Evolutionary conservation across 2,113 vertebrate genomes (phyloP), one percentile per base, ranked within the genome.

Genomic region (Microcebus ravelobensis): DNA sequence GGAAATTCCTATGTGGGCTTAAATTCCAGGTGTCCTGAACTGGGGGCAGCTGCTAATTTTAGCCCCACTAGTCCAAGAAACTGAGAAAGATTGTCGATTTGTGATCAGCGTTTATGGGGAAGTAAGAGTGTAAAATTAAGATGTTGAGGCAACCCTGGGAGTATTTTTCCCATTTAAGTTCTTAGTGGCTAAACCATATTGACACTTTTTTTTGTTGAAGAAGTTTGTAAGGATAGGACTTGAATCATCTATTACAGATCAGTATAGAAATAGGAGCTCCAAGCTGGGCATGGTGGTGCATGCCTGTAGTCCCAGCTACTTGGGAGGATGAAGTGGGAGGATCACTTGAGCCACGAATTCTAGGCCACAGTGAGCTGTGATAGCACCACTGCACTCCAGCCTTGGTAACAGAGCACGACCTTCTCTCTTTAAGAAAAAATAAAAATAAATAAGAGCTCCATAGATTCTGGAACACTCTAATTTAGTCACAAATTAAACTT

Each of bases 401-500:
- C 12, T 45, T 21, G 39, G 12, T 15, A 23, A 45, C 7, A 15
- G 14, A 8, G 39, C 27, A 42, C 45, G 27, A 45, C 25, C 39
- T 13, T 45, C 1, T 45, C 25, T 45, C 39, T 73, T 7, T 17
- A 74, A 74, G 45, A 45, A 42, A 42, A 45, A 71, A 61, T 27
- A 61, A 63, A 63, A 63, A 52, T 68, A 96, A 88, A 85, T 15
- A 84, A 65, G 45, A 85, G 18, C 39, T 36, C 36, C 45, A 21
- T 9, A 39, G 94, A 77, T 67, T 93, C 79, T 89, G 39, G 94
- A 82, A 93, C 77, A 61, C 29, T 91, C 87, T 52, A 70, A 83
- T 50, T 93, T 79, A 91, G 92, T 96, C 91, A 87, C 73, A 52
- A 25, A 87, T 94, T 71, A 91, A 48, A 73, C 25, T 21, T 65